These are phyloP conservation scores for Cyanocitta stelleri DNA, from an alignment of 2,113 vertebrate genomes.

Conservation along the genomic window DNA sequence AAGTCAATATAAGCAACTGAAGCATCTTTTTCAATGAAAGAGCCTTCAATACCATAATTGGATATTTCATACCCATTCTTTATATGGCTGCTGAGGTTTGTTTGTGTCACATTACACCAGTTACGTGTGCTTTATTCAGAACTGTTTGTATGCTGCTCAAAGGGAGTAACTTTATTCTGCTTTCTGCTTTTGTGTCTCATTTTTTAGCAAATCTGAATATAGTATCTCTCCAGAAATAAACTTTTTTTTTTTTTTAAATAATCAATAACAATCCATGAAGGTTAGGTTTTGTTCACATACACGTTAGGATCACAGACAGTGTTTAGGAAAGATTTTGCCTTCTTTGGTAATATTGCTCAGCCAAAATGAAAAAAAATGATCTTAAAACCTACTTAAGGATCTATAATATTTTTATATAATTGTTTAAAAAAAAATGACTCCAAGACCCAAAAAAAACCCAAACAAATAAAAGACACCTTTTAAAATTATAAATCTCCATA, in stretches of 20 bases:
- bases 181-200: neutral
- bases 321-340: neutral
- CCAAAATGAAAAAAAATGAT: neutral
- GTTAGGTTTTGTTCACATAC: neutral
- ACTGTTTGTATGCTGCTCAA: neutral
- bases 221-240: neutral
- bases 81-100: neutral
- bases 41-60: neutral
- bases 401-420: neutral
- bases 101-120: neutral
- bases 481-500: neutral
- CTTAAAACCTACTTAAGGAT: neutral
- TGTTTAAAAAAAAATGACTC: neutral
- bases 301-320: neutral
- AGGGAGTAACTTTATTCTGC: neutral
- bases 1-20: neutral
- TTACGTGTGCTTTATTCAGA: neutral
- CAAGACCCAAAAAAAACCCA: neutral
- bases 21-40: neutral
- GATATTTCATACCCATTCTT: neutral
- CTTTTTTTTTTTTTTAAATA: neutral
- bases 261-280: neutral
- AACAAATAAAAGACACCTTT: neutral
- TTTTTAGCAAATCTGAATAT: neutral
- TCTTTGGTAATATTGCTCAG: neutral